These are phyloP conservation scores for Damaliscus lunatus DNA, from an alignment of 2,113 vertebrate species.

Conservation along the genomic window DNA sequence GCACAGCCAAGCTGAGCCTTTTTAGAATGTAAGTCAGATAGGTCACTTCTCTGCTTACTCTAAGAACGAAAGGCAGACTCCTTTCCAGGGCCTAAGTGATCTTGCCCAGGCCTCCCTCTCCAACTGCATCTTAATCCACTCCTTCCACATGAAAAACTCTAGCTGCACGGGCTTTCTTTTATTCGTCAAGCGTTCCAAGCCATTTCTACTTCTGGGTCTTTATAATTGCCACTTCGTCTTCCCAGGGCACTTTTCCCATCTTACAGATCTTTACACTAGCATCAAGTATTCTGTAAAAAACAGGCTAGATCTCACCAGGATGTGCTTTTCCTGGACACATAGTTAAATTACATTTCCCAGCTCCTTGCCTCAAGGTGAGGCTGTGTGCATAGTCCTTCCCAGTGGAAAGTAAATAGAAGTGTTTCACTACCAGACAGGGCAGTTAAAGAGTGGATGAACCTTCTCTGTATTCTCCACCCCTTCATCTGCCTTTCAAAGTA, in stretches of 20 bases:
- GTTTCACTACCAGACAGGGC: not conserved
- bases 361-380: not conserved
- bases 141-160: not conserved
- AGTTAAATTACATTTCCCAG: not conserved
- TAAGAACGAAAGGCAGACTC: slow-evolving; percentile 33
- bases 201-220: not conserved
- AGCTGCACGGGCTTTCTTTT: not conserved
- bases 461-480: not conserved
- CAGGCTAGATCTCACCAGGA: not conserved
- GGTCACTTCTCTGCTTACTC: slow-evolving; percentile 16
- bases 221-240: not conserved
- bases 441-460: not conserved
- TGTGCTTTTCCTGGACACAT: not conserved
- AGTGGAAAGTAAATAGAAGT: not conserved
- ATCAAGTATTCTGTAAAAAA: not conserved
- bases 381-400: not conserved
- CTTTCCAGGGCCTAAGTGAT: not conserved
- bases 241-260: not conserved
- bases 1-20: slow-evolving; percentile 20
- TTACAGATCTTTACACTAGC: not conserved
- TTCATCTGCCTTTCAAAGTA: not conserved
- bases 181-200: not conserved
- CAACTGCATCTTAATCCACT: not conserved
- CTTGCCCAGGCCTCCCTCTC: not conserved
- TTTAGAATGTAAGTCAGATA: slow-evolving; percentile 53